Base-by-base conservation (phyloP, 2,888 invertebrate species). In the Xestia xanthographa region DNA sequence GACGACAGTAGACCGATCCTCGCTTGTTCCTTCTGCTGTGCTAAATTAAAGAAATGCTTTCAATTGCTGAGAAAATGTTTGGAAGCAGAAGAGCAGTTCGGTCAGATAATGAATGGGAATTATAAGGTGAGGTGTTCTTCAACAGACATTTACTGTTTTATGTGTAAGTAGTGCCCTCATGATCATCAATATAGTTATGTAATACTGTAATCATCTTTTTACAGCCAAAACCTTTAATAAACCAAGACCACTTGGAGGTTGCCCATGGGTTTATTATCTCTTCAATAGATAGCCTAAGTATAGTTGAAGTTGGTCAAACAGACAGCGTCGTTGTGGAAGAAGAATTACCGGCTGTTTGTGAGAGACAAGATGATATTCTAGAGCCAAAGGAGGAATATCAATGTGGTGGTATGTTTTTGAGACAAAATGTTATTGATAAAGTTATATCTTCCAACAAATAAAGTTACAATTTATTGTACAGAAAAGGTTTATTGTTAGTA, bases 151-250 rank as follows among this genome's bases (percentile, higher is more conserved):
- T 22, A 9, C 22, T 11, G 8, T 58, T 9, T 29, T 17, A 29
- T 29, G 17, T 58, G 50, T 50, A 22, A 50, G 50, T 50, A 50
- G n/a, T 56, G 2, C 14, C 56, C 26, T 14, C 22, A 29, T 22
- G 11, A 60, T 34, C 34, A 34, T 22, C 22, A 38, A 22, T 11
- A 26, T 12, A 34, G 34, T 60, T 22, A 34, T 11, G 1, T 60
- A 60, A 62, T 34, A 62, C 4, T 17, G 14, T 22, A 5, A 38
- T 38, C 9, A 38, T 63, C n/a, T 41, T 63, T 41, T 63, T 63
- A 63, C 63, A 63, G 63, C 17, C 38, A 34, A 63, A 63, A 38
- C 38, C 63, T 38, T 63, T 63, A 63, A 5, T 41, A n/a, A 56
- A 56, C 5, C 26, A 26, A 56, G 50, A 53, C 8, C 22, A 22